phyloP scores from a whole-genome alignment of 2,113 vertebrate genomes.

The Daphoenositta chrysoptera region DNA sequence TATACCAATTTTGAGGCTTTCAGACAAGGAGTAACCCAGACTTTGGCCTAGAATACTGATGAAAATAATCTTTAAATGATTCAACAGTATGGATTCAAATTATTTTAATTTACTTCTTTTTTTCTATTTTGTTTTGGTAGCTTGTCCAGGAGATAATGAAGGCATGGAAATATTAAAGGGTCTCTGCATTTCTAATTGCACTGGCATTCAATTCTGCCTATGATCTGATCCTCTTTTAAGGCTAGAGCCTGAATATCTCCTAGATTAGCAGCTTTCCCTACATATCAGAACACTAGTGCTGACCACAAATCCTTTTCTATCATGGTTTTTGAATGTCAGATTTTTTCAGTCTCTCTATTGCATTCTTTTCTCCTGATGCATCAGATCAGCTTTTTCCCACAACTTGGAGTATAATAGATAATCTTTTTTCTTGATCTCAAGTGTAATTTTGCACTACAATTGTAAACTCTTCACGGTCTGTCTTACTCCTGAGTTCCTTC shows the following conservation, averaged over 20 bases:
- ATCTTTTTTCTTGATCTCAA: not conserved
- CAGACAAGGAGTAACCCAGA: not conserved
- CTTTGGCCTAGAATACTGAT: not conserved
- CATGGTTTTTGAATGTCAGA: not conserved
- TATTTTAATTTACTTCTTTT: not conserved
- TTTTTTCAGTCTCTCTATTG: not conserved
- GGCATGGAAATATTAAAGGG: not conserved
- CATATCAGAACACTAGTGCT: not conserved
- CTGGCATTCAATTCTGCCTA: not conserved
- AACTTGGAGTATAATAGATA: not conserved
- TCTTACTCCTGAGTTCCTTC: not conserved
- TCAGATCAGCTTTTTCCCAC: not conserved
- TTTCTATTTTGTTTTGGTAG: not conserved
- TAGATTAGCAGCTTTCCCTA: not conserved
- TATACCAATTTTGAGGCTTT: not conserved
- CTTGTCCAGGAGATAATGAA: not conserved
- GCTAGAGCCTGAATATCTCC: not conserved
- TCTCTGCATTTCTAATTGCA: not conserved
- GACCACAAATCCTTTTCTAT: not conserved
- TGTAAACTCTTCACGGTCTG: not conserved
- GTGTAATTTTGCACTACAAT: not conserved
- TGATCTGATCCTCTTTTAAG: not conserved
- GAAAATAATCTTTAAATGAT: not conserved
- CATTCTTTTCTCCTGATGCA: not conserved
- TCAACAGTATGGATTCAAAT: not conserved